Evolutionary conservation across 2,113 vertebrate species (phyloP), one percentile per base, ranked within the genome.

Genomic region (Helogale parvula): DNA sequence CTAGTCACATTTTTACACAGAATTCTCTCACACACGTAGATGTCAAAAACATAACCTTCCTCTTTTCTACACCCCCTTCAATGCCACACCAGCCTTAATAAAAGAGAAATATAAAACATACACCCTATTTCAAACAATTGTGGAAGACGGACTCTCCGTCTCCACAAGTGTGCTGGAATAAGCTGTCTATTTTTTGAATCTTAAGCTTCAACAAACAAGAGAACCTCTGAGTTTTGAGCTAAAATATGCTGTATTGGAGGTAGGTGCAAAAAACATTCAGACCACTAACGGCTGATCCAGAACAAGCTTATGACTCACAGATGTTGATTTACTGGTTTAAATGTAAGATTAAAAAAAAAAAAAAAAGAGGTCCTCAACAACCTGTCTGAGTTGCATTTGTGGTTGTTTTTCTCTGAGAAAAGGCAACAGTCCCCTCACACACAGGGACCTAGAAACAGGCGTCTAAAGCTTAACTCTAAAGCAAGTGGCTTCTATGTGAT

Each of bases 251-350:
- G 97, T 98, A 97, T 97, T 97, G 54, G 96, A 95, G 94, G 95
- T 97, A 96, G 97, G 95, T 94, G 97, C 96, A 93, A 97, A 97
- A 98, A 98, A 98, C 97, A 98, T 97, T 93, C 88, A 98, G 98
- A 99, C 98, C 98, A 97, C 98, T 99, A 99, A 99, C 98, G 96
- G 98, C 93, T 98, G 93, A 97, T 94, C 96, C 97, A 93, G 92
- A 90, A 96, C 93, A 91, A 98, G 98, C 77, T 96, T 97, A 98
- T 99, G 99, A 99, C 98, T 99, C 99, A 99, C 98, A 98, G 97
- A 98, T 96, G 98, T 96, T 97, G 96, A 98, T 97, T 98, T 99
- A 98, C 98, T 96, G 98, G 98, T 97, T 98, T 74, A 82, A 97
- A 97, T 94, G 97, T 94, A 97, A 95, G 35, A 74, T 94, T 96